Conservation (phyloP, 2,888 invertebrate genomes). For the Heliconius sara region DNA sequence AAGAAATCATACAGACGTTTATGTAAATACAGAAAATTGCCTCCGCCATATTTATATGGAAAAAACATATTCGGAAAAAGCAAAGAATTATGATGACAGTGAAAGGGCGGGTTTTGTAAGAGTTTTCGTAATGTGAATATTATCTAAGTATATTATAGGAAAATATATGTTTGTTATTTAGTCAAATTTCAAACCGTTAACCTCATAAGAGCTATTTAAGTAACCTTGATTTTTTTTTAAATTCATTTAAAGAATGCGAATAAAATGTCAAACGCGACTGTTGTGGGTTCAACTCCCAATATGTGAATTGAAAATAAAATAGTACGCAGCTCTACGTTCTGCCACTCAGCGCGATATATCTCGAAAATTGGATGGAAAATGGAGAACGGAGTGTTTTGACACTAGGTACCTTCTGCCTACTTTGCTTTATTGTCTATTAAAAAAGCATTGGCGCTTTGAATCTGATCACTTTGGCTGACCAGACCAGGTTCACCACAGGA, state of each 20-base stretch:
- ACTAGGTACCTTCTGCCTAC: background rate
- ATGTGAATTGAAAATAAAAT: too few relatives aligned
- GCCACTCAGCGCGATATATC: too few relatives aligned
- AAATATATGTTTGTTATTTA: background rate
- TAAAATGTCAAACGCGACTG: too few relatives aligned
- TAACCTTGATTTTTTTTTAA: background rate
- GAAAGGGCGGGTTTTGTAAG: constrained; percentile 30
- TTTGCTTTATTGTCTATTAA: too few relatives aligned
- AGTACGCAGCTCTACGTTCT: too few relatives aligned
- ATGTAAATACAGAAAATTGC: constrained; percentile 11
- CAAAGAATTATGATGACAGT: constrained; percentile 32
- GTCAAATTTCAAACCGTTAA: constrained; percentile 2
- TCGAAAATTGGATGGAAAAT: background rate
- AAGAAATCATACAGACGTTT: constrained; percentile 1
- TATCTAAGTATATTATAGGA: constrained; percentile 7
- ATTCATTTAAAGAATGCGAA: too few relatives aligned
- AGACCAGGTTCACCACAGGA: too few relatives aligned
- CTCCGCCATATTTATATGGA: background rate
- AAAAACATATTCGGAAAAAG: constrained; percentile 11
- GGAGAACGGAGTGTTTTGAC: background rate
- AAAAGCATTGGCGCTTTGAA: too few relatives aligned
- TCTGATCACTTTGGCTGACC: too few relatives aligned
- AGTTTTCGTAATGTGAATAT: constrained; percentile 26
- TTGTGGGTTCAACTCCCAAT: too few relatives aligned
- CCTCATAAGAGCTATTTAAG: background rate